Evolutionary conservation across 2,888 invertebrate species (phyloP), one percentile per base, ranked within the genome.

Genomic region (Apamea crenata): DNA sequence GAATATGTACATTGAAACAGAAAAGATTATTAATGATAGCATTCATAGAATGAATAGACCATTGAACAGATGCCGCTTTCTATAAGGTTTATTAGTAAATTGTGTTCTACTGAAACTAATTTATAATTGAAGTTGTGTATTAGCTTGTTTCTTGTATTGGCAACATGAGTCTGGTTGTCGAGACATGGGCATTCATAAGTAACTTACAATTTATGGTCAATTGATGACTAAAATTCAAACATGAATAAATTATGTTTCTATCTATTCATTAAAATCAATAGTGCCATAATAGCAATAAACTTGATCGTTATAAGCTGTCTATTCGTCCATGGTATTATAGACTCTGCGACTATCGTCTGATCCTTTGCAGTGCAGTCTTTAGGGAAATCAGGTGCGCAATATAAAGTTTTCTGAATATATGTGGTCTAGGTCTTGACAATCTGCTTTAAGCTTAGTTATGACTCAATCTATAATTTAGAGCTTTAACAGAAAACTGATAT

Each of bases 21-120:
- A 90, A 91, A 91, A 91, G 87, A 90, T 92, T 91, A 93, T 91
- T 93, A 92, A 94, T 92, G 92, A 91, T 91, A 74, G 85, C 82
- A 92, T 93, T 92, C 91, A 91, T 84, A 85, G 81, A 89, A 92
- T 93, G 93, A 93, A 93, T 93, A 89, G 91, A 66, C 90, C 83
- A 93, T 93, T 93, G 89, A 90, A 90, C 83, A 87, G 86, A 87
- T 77, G 80, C 90, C 85, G 90, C 89, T 91, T 91, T 92, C 90
- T 91, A 91, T 89, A 82, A 88, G 83, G 91, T 92, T 91, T 93
- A 92, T 91, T 91, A 90, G 89, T 88, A 90, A 91, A 90, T 91
- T 92, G 86, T 90, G 79, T 90, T 89, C 86, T 85, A 87, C 84
- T 90, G 90, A 88, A 93, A 90, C 90, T 89, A 91, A 92, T 93